phyloP scores from a whole-genome alignment of 1,140 invertebrate species.

The Brachionus calyciflorus region DNA sequence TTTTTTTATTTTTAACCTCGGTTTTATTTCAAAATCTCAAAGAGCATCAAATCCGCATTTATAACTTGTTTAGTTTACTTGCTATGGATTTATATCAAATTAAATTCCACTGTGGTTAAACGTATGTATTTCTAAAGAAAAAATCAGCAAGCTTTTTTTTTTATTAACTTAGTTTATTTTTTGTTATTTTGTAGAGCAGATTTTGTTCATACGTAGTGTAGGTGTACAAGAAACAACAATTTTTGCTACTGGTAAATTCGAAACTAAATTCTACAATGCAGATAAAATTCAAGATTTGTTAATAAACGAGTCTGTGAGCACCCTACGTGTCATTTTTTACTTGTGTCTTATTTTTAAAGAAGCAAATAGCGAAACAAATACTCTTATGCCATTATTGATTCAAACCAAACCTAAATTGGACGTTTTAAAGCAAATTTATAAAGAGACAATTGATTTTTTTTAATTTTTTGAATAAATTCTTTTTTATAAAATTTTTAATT shows the following conservation, averaged over 20 bases:
- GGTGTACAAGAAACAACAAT: neutral
- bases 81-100: neutral
- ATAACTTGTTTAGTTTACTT: neutral
- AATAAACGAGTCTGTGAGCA: conserved; percentile 1
- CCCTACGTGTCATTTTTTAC: neutral
- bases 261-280: neutral
- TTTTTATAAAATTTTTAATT: neutral
- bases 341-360: neutral
- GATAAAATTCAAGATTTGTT: neutral
- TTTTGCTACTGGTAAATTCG: neutral
- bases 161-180: neutral
- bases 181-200: neutral
- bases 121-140: neutral
- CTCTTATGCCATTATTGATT: neutral
- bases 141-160: too few relatives aligned
- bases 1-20: neutral
- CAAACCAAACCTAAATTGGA: conserved; percentile 23
- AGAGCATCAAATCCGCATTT: neutral
- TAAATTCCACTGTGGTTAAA: neutral
- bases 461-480: neutral
- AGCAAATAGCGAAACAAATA: neutral
- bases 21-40: neutral
- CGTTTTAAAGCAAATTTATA: conserved; percentile 7
- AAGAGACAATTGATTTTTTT: neutral
- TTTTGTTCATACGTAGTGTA: conserved; percentile 2